Base-by-base conservation (phyloP, 2,888 invertebrate genomes). In the Ennomos fuscantarius region DNA sequence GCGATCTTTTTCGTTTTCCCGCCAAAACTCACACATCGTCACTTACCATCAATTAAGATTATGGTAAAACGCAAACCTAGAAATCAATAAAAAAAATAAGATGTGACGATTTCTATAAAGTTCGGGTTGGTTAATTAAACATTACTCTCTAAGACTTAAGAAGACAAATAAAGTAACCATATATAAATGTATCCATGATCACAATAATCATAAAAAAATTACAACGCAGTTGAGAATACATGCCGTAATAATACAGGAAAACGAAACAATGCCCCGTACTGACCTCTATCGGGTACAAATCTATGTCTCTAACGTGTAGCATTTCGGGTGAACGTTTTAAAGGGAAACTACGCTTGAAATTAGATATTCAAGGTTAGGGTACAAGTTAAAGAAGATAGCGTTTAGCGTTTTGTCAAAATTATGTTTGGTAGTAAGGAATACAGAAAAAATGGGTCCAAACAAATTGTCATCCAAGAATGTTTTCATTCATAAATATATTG, bases 271-370 rank as follows among this genome's bases (percentile, higher is more conserved):
- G 84, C 78, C 62, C 63, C 71, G 66, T 64, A 62, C 73, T 79
- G 76, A 74, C 78, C 77, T 74, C 79, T 87, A 89, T 89, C 89
- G 70, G 63, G 65, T 64, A 78, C 72, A 73, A 78, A 89, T 89
- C 88, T 87, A 76, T 78, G 86, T 84, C 74, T 80, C 76, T 85
- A 83, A 74, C 77, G 81, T 82, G 78, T 83, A 85, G 86, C 84
- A 86, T 89, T 87, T 87, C 78, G 84, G 82, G 74, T 79, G 82
- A 79, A 75, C 80, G 81, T 78, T 84, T 85, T 84, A 79, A 83
- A 86, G 84, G 86, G 86, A 86, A 87, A 86, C 84, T 84, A 68
- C 71, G 73, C 50, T 76, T 73, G 67, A 79, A 87, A 89, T 87
- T 89, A 84, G 83, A 84, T 83, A 85, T 83, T 68, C 76, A 73